Base-by-base conservation (phyloP, 37 sponge, comb jelly and placozoan species). In the Theonella swinhoei region DNA sequence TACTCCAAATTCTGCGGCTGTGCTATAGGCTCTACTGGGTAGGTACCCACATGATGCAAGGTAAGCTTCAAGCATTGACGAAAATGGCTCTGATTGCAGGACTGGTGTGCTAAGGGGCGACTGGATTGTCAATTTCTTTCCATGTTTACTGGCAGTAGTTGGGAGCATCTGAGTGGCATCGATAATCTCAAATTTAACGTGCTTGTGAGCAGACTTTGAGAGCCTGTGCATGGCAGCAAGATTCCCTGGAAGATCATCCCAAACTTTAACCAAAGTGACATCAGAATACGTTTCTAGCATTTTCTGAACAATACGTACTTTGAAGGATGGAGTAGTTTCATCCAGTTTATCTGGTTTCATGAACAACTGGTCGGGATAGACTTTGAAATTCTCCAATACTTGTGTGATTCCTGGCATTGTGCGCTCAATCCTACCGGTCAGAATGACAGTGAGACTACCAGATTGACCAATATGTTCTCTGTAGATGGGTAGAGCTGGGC, bases 231-330 rank as follows among this genome's bases (percentile, higher is more conserved):
- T 71, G 30, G 83, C 90, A 17, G 77, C 64, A 17, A 95, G 71
- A 34, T 92, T 93, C 34, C 87, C 88, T 25, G 68, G 71, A 40
- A 72, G 36, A 66, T 95, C 96, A 43, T 95, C 96, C 90, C 94
- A 95, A 36, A 95, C 66, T 58, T 92, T 90, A 28, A 95, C 83
- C 30, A 11, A 30, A 5, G 5, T 38, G 54, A 47, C 14, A n/a
- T 76, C 29, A 14, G 54, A 91, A 61, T 72, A 81, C 59, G 87
- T 72, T 3, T 62, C 62, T 26, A 95, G 63, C 0, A 95, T 74
- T 42, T 85, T 26, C 65, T 76, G 63, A 2, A 95, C 75, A n/a
- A 61, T 29, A 20, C 65, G 40, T 29, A 43, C 85, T 62, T 95
- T 95, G 78, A 79, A 95, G 1, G 40, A 80, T 40, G 88, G 58